phyloP scores from a whole-genome alignment of 2,113 vertebrate genomes.

The Lates calcarifer region DNA sequence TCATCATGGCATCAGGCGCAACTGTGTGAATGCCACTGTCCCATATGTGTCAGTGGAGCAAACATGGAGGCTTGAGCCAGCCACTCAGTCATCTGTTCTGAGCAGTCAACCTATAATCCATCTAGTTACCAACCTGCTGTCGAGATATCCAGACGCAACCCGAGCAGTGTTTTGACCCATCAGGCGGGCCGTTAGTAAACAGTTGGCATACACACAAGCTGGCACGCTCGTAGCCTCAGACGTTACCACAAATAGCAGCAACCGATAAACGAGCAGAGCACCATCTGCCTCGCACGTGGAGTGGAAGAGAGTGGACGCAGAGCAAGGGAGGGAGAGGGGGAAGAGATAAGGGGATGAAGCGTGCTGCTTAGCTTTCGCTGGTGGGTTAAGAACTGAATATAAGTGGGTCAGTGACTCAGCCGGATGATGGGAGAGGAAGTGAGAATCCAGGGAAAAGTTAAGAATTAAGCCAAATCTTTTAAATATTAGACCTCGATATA shows the following conservation, averaged over 20 bases:
- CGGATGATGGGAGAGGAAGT: background rate
- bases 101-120: conserved; percentile 35
- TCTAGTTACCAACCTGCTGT: conserved; percentile 31
- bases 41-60: conserved; percentile 68
- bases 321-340: background rate
- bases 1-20: background rate
- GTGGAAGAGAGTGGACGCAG: conserved; percentile 28
- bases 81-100: conserved; percentile 49
- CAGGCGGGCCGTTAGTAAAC: conserved; percentile 29
- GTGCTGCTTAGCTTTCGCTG: conserved; percentile 47
- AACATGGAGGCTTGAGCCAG: conserved; percentile 29
- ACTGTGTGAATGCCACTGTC: background rate
- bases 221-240: conserved; percentile 17
- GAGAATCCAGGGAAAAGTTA: conserved; percentile 27
- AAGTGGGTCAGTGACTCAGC: conserved; percentile 71
- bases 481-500: background rate
- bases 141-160: conserved; percentile 28
- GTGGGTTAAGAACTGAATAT: conserved; percentile 9
- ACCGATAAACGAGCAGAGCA: conserved; percentile 43
- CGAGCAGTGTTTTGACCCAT: background rate
- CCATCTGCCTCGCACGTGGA: conserved; percentile 72
- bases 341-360: conserved; percentile 58
- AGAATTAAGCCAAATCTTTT: conserved; percentile 1
- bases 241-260: conserved; percentile 62
- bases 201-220: conserved; percentile 38